A percentile compares a stretch with the other conserved stretches of the same genome.
phyloP scores from a whole-genome alignment of 2,888 invertebrate species.

The Rhogogaster chlorosoma region DNA sequence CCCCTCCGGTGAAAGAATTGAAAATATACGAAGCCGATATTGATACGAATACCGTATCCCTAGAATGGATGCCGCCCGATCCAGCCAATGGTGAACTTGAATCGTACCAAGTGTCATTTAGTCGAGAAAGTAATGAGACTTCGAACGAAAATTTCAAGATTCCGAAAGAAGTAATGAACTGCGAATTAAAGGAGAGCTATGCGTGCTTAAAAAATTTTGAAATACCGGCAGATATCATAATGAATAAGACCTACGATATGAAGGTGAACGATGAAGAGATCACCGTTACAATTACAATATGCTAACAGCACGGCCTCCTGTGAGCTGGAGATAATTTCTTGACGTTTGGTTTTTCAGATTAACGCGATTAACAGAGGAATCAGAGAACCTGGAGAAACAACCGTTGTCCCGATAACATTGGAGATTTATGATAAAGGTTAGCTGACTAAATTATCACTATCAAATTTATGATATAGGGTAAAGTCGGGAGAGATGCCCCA shows the following conservation, averaged over 20 bases:
- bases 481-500: too few relatives aligned
- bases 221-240: background rate
- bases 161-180: slow-evolving; percentile 38
- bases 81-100: slow-evolving; percentile 63
- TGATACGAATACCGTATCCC: background rate
- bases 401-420: background rate
- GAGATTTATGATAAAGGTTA: background rate
- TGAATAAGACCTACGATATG: background rate
- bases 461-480: background rate
- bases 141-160: background rate
- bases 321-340: background rate
- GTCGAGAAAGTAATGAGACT: rapidly evolving
- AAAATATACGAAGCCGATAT: slow-evolving; percentile 61
- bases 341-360: background rate
- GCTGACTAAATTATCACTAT: background rate
- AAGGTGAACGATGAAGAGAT: background rate
- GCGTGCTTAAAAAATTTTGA: slow-evolving; percentile 53
- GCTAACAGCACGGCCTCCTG: background rate
- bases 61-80: slow-evolving; percentile 65
- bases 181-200: slow-evolving; percentile 58
- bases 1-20: slow-evolving; percentile 59
- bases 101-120: slow-evolving; percentile 54
- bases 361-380: background rate
- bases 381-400: background rate
- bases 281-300: background rate